A percentile compares a stretch with the other conserved stretches of the same genome.
These are phyloP conservation scores for Melanerpes aurifrons DNA, from an alignment of 2,113 vertebrate genomes.

Conservation along the genomic window DNA sequence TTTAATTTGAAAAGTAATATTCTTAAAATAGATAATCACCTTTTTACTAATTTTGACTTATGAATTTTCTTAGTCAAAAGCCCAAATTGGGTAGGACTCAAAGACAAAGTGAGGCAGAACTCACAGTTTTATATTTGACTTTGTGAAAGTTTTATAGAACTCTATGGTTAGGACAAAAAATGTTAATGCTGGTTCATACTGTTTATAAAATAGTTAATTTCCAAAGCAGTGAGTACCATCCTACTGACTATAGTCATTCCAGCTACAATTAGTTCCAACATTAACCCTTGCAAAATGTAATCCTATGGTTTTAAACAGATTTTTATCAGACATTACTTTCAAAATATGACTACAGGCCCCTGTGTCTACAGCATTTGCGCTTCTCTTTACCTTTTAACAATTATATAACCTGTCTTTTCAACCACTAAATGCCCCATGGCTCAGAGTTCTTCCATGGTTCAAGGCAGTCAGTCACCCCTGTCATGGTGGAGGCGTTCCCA, in stretches of 20 bases:
- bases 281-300: not conserved
- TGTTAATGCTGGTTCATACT: not conserved
- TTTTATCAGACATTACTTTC: not conserved
- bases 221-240: not conserved
- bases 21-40: not conserved
- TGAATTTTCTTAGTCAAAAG: not conserved
- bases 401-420: not conserved
- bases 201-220: not conserved
- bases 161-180: not conserved
- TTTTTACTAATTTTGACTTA: not conserved
- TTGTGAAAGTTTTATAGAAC: not conserved
- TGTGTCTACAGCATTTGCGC: not conserved
- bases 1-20: not conserved
- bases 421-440: not conserved
- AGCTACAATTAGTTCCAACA: not conserved
- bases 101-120: not conserved
- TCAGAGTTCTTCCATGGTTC: fast-evolving
- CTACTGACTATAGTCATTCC: not conserved
- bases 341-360: not conserved
- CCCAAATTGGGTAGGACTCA: not conserved
- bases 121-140: not conserved
- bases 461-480: not conserved
- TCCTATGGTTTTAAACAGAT: not conserved
- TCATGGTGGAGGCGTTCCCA: not conserved
- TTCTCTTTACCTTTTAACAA: not conserved